Evolutionary conservation across 2,113 vertebrate genomes (phyloP).

Genomic region (Gobiocypris rarus): DNA sequence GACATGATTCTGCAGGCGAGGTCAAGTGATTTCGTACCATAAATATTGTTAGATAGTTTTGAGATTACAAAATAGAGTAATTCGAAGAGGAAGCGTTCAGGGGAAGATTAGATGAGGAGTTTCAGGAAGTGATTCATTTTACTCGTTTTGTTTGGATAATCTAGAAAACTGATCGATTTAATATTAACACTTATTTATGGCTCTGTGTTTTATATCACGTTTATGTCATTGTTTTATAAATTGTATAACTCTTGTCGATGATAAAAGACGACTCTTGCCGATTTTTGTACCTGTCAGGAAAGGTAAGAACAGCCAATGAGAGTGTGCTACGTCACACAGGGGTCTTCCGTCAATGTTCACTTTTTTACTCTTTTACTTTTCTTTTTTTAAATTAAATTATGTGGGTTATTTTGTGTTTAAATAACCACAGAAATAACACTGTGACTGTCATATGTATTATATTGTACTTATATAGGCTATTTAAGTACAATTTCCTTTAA

Average conservation of each 20-base stretch:
- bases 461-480: no score
- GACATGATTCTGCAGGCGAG: not conserved
- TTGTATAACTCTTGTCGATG: not conserved
- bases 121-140: constrained; percentile 29
- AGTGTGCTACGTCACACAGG: constrained; percentile 35
- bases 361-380: not conserved
- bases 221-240: not conserved
- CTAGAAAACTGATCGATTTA: not conserved
- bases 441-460: no score
- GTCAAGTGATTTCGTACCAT: not conserved
- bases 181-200: not conserved
- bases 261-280: not conserved
- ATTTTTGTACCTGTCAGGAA: constrained; percentile 46
- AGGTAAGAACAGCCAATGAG: constrained; percentile 47
- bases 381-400: not conserved
- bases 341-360: not conserved
- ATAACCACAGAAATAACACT: no score
- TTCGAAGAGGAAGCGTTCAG: constrained; percentile 14
- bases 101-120: not conserved
- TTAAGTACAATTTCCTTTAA: no score
- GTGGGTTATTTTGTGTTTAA: not conserved
- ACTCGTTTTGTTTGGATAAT: not conserved
- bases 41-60: not conserved
- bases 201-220: not conserved
- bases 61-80: not conserved